These are phyloP conservation scores for Hypothenemus hampei DNA, from an alignment of 1,140 invertebrate species.

Conservation along the genomic window DNA sequence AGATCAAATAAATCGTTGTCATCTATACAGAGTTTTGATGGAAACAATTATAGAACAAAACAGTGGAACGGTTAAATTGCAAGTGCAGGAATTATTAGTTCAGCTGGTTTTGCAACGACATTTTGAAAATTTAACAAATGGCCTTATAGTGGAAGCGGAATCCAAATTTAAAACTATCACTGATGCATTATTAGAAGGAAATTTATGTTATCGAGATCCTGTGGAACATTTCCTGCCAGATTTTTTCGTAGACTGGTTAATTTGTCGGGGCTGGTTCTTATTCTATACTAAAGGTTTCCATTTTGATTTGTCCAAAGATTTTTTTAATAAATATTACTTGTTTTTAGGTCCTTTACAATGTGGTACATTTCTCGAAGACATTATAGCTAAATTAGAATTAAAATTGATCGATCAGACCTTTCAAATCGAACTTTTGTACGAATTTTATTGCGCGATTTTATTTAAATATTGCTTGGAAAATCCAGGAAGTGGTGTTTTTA, in stretches of 20 bases:
- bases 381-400: slow-evolving; percentile 33
- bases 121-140: slow-evolving; percentile 20
- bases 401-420: slow-evolving; percentile 29
- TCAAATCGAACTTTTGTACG: slow-evolving; percentile 48
- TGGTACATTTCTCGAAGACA: slow-evolving; percentile 40
- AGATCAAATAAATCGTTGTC: slow-evolving; percentile 30
- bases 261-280: slow-evolving; percentile 53
- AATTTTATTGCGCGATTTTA: slow-evolving; percentile 46
- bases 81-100: slow-evolving; percentile 35
- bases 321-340: background rate
- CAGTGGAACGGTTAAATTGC: background rate
- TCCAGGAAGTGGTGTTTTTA: slow-evolving; percentile 32
- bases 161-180: slow-evolving; percentile 40
- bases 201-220: slow-evolving; percentile 4
- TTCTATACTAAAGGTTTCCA: slow-evolving; percentile 42
- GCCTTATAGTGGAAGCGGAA: slow-evolving; percentile 30
- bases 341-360: slow-evolving; percentile 31
- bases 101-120: slow-evolving; percentile 33
- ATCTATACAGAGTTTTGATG: slow-evolving; percentile 28
- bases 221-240: slow-evolving; percentile 49
- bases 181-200: slow-evolving; percentile 31
- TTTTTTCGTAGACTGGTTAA: slow-evolving; percentile 51
- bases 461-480: slow-evolving; percentile 43
- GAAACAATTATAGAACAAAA: slow-evolving; percentile 16
- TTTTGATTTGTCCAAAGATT: background rate